Conservation (phyloP, 2,113 vertebrate species). For the Pelobates fuscus region DNA sequence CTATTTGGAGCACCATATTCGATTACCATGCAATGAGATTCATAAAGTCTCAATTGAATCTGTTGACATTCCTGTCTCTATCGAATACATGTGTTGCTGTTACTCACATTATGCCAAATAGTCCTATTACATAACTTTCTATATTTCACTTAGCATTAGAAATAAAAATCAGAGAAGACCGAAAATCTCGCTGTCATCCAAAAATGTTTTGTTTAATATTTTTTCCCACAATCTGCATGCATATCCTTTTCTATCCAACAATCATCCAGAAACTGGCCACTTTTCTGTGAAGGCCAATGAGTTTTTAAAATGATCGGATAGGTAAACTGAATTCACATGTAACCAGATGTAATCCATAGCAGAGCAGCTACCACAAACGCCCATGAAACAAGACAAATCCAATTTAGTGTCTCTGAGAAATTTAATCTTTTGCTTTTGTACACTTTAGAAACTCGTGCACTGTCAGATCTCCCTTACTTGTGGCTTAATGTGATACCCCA, state of each 20-base stretch:
- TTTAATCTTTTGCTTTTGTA: conserved; percentile 56
- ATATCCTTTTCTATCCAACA: background rate
- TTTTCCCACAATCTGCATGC: background rate
- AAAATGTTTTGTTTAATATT: background rate
- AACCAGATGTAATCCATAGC: conserved; percentile 64
- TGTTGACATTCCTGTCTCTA: too few species aligned
- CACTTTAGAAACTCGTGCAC: conserved; percentile 49
- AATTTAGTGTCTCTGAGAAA: conserved; percentile 54
- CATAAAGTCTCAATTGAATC: too few species aligned
- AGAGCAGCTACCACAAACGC: conserved; percentile 60
- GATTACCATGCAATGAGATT: too few species aligned
- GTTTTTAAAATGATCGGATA: conserved; percentile 31
- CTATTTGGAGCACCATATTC: too few species aligned
- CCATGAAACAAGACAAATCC: conserved; percentile 63
- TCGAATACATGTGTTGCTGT: background rate
- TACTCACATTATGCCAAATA: background rate
- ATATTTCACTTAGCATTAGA: background rate
- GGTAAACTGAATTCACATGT: conserved; percentile 54
- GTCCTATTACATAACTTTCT: background rate
- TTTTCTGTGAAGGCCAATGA: conserved; percentile 20
- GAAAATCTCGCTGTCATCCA: background rate
- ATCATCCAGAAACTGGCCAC: conserved; percentile 26
- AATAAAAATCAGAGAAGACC: background rate
- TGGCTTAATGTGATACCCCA: conserved; percentile 54
- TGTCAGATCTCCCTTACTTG: conserved; percentile 56